phyloP scores from a whole-genome alignment of 1,140 invertebrate genomes.

The Leucophenga varia region DNA sequence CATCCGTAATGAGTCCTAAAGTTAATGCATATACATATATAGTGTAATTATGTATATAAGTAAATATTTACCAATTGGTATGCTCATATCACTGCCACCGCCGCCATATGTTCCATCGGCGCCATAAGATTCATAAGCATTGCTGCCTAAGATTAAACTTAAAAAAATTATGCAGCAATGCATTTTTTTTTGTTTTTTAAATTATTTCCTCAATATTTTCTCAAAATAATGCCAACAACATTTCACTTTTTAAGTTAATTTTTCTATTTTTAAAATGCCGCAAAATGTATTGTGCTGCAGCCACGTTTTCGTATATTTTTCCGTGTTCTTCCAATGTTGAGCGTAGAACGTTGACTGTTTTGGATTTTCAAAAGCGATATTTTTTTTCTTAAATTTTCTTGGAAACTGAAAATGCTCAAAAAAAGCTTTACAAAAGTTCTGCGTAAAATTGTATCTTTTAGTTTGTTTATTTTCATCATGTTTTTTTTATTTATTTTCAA shows the following conservation, averaged over 20 bases:
- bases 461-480: constrained; percentile 3
- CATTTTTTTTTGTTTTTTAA: constrained; percentile 15
- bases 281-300: no score
- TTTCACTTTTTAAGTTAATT: not conserved
- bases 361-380: constrained; percentile 31
- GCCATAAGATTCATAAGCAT: constrained; percentile 9
- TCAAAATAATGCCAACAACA: no score
- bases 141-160: constrained; percentile 19
- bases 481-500: constrained; percentile 6
- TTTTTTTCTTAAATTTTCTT: constrained; percentile 31
- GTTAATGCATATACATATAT: not conserved
- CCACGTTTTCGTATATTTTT: no score
- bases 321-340: no score
- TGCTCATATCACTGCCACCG: constrained; percentile 18
- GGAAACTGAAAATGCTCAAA: constrained; percentile 28
- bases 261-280: constrained; percentile 4
- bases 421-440: not conserved
- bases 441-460: not conserved
- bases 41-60: not conserved
- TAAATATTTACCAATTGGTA: constrained; percentile 36
- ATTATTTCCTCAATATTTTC: not conserved
- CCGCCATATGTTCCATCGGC: constrained; percentile 29
- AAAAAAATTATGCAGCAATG: constrained; percentile 14
- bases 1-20: constrained; percentile 43
- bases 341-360: no score